Conservation (phyloP, 2,888 invertebrate species). For the Acrobeloides nanus region DNA sequence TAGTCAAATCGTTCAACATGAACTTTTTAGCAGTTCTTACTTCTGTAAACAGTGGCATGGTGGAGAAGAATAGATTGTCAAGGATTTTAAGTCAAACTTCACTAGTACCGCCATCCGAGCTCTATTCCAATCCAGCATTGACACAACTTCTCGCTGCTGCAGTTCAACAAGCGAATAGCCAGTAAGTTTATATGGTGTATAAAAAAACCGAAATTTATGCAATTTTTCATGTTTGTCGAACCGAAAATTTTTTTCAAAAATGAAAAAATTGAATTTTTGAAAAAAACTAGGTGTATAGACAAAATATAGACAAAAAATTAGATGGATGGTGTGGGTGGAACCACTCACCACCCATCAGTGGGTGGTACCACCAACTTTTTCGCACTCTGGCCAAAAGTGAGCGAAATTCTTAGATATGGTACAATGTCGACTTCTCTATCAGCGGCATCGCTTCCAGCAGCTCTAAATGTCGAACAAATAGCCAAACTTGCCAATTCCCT, state of each 20-base stretch:
- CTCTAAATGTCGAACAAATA: conserved; percentile 14
- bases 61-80: background rate
- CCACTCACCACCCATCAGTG: too few species aligned
- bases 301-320: too few species aligned
- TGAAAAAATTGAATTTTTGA: too few species aligned
- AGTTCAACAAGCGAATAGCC: conserved; percentile 27
- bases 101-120: conserved; percentile 10
- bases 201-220: too few species aligned
- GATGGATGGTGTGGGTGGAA: too few species aligned
- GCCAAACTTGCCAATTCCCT: conserved; percentile 10
- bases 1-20: background rate
- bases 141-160: conserved; percentile 46
- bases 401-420: too few species aligned
- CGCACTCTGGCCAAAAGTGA: too few species aligned
- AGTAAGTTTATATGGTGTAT: too few species aligned
- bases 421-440: background rate
- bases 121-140: conserved; percentile 22
- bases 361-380: too few species aligned
- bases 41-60: background rate
- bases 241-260: too few species aligned
- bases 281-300: too few species aligned
- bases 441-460: conserved; percentile 13
- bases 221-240: too few species aligned
- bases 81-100: conserved; percentile 10
- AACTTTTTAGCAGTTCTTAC: background rate